Base-by-base conservation (phyloP, 2,888 invertebrate genomes). In the Hyposoter dolosus region DNA sequence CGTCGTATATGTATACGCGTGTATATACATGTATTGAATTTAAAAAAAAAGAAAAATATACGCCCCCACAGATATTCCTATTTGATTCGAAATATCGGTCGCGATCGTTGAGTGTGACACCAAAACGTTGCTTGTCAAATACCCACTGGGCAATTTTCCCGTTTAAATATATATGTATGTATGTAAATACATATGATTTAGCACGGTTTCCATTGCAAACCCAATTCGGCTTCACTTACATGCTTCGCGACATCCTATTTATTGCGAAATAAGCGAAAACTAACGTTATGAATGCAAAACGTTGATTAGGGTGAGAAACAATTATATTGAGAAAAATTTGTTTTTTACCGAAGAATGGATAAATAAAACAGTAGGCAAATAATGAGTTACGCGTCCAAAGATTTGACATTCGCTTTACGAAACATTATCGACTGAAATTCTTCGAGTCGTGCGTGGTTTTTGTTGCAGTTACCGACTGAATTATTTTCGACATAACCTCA, bases 61-160 rank as follows among this genome's bases (percentile, higher is more conserved):
- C 83, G 81, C 86, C 83, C 86, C 75, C 81, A 63, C 60, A 19
- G 45, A 74, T 60, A 79, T 66, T 74, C 40, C 28, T 68, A 12
- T 66, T 66, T 81, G 47, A 75, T 32, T 28, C 53, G 68, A 79
- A 83, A 74, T 56, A 56, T 72, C 35, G 40, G 56, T 69, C 76
- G 50, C 71, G 76, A 72, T 75, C 43, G 50, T 47, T n/a, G 53
- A 74, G 9, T 53, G 75, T 77, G 45, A 45, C 78, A 65, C 47
- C 50, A 78, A 63, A 65, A 17, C 47, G 72, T 76, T 66, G 72
- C 72, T 86, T 86, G 83, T 81, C 83, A 85, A 86, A 86, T 65
- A 72, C 10, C 66, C 40, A 60, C 60, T 45, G 82, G 19, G 50
- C 43, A 32, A 77, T 82, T 60, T 74, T 66, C 43, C 66, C 65